These are phyloP conservation scores for Cotesia glomerata DNA, from an alignment of 1,140 invertebrate genomes.

Conservation along the genomic window DNA sequence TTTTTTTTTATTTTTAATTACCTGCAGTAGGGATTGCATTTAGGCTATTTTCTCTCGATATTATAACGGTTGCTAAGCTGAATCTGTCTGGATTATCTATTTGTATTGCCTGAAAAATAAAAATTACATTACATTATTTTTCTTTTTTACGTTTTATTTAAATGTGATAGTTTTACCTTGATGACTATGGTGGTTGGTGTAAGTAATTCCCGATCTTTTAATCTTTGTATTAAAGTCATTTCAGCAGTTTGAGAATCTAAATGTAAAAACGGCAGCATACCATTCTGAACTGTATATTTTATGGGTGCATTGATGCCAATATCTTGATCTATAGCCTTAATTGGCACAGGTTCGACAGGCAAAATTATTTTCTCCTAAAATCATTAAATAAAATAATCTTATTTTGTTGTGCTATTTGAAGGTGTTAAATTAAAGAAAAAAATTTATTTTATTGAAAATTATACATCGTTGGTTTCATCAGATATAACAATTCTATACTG, in stretches of 20 bases:
- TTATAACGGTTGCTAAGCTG: slow-evolving; percentile 79
- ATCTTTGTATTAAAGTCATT: slow-evolving; percentile 67
- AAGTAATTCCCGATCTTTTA: slow-evolving; percentile 69
- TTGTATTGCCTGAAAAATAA: slow-evolving; percentile 74
- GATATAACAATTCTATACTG: slow-evolving; percentile 78
- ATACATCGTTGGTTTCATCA: slow-evolving; percentile 67
- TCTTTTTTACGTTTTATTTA: background rate
- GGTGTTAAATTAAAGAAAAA: background rate
- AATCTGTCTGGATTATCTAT: slow-evolving; percentile 88
- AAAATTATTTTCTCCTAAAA: slow-evolving; percentile 65
- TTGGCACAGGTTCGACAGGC: slow-evolving; percentile 67
- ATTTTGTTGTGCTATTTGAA: slow-evolving; percentile 13
- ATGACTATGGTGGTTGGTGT: slow-evolving; percentile 80
- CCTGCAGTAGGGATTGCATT: slow-evolving; percentile 52
- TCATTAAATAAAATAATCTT: slow-evolving; percentile 22
- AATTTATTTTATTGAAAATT: slow-evolving; percentile 19
- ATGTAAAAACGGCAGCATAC: slow-evolving; percentile 58
- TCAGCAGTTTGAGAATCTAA: slow-evolving; percentile 69
- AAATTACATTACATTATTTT: background rate
- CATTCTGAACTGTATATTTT: slow-evolving; percentile 68
- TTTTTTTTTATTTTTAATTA: too few species aligned
- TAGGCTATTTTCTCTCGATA: slow-evolving; percentile 64
- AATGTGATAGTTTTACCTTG: slow-evolving; percentile 11
- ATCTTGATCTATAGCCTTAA: slow-evolving; percentile 82
- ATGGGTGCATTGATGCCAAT: slow-evolving; percentile 79